Base-by-base conservation (phyloP, 2,797 vertebrate genomes). In the Caiman crocodilus region DNA sequence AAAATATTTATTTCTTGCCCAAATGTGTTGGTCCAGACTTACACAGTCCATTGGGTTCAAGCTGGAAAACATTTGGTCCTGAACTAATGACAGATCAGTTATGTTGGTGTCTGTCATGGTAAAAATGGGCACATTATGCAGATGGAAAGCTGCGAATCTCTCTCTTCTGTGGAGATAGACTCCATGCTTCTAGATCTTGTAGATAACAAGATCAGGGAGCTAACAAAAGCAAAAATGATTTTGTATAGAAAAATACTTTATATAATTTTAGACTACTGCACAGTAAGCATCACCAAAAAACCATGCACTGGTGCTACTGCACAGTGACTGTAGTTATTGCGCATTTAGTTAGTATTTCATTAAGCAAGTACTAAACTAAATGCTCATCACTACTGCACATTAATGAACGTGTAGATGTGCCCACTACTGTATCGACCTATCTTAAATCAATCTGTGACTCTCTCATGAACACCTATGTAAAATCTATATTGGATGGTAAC, bases 401-500 rank as follows among this genome's bases (percentile, higher is more conserved):
- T 50, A 50, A 50, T 50, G 42, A 50, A 11, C 11, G 42, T 50
- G 32, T 69, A 69, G 67, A 35, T 18, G 30, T 3, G 21, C 35
- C 67, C 35, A 69, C 12, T 50, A 23, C 35, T 35, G 20, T 35
- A 69, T 32, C 32, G 73, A 20, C 13, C 28, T 90, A 82, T 76
- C 73, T 94, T 81, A 92, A 82, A 94, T 90, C 75, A 26, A 65
- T 71, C 16, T 50, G 50, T 91, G 57, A 57, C 17, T 91, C 90
- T 94, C 82, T 58, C 74, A 89, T 97, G 90, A 67, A 61, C 73
- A 87, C 76, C 16, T 90, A 30, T 82, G 69, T 74, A 87, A 79
- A 94, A 92, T 21, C 76, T 59, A 96, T 88, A 94, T 89, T 95
- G 50, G 13, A 59, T 79, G 82, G 82, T 32, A 50, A 50, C 42